Evolutionary conservation across 2,797 vertebrate genomes (phyloP), one percentile per base, ranked within the genome.

Genomic region (Fistularia commersonii): DNA sequence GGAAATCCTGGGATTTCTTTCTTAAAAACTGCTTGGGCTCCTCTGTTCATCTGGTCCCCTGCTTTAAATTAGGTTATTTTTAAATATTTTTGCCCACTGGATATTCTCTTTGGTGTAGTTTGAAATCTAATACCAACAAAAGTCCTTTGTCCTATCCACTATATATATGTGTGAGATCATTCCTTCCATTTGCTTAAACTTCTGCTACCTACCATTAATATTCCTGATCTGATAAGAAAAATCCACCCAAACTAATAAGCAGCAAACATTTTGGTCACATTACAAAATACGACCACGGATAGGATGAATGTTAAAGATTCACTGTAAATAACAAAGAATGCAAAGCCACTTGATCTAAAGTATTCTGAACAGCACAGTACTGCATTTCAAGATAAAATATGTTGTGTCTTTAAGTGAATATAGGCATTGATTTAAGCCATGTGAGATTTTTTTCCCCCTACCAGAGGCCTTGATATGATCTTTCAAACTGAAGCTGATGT

Each of bases 361-460:
- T 4, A 23, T 48, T 33, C 59, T 63, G 53, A 31, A 52, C 9
- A 55, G 38, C 51, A 52, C 6, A 44, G 11, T 44, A 55, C 7
- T 70, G 62, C 44, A 61, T 48, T 57, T 56, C 55, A 54, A 72
- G 52, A 69, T 60, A 64, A 74, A 57, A 76, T 54, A 41, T 41
- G 37, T 14, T 41, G 14, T 45, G 36, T 50, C 59, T 69, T 51
- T 69, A 63, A 65, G 48, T 45, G 52, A 74, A 80, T 69, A 42
- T 7, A 39, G 42, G 35, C 67, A 71, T 31, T 64, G 59, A 82
- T 82, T 75, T 74, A 66, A 81, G 86, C 62, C 73, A 80, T 79
- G 76, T 81, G 79, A 57, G 63, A 62, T 61, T 62, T 74, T 76
- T 77, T 54, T 55, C 43, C 23, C 23, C 23, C 23, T 4, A 23